These are phyloP conservation scores for Scrobipalpa costella DNA, from an alignment of 2,888 invertebrate species.

Conservation along the genomic window DNA sequence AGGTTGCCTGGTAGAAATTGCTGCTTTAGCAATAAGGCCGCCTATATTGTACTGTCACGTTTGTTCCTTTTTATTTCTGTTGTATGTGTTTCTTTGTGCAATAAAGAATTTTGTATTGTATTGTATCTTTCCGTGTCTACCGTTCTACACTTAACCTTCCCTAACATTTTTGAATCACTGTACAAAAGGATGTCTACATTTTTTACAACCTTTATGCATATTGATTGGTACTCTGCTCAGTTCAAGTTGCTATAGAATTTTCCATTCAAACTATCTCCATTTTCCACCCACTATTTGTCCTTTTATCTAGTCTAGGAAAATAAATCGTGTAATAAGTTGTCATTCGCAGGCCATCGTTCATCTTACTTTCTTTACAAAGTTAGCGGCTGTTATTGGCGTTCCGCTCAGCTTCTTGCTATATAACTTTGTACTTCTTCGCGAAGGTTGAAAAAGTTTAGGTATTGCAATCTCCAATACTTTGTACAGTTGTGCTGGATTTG, in stretches of 20 bases:
- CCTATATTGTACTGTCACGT: too few relatives aligned
- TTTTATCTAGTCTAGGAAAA: not conserved
- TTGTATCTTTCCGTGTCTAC: too few relatives aligned
- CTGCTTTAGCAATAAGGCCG: too few relatives aligned
- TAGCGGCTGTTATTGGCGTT: not conserved
- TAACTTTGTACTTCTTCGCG: not conserved
- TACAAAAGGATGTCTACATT: too few relatives aligned
- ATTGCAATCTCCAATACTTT: slow-evolving; percentile 7
- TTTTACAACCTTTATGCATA: too few relatives aligned
- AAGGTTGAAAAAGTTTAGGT: slow-evolving; percentile 14
- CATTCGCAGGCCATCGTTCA: not conserved
- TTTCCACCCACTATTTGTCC: not conserved
- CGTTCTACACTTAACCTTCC: too few relatives aligned
- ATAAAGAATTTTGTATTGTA: too few relatives aligned
- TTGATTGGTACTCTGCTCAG: too few relatives aligned
- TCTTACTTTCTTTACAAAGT: slow-evolving; percentile 7
- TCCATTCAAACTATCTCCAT: not conserved
- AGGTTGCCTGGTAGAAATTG: too few relatives aligned
- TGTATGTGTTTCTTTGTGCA: too few relatives aligned
- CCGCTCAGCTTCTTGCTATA: not conserved
- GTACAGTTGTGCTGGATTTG: not conserved
- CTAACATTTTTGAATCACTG: too few relatives aligned
- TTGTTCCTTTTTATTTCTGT: too few relatives aligned
- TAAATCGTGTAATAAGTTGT: not conserved
- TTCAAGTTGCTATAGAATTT: not conserved